Conservation (phyloP, 2,113 vertebrate species). For the Bujurquina vittata region DNA sequence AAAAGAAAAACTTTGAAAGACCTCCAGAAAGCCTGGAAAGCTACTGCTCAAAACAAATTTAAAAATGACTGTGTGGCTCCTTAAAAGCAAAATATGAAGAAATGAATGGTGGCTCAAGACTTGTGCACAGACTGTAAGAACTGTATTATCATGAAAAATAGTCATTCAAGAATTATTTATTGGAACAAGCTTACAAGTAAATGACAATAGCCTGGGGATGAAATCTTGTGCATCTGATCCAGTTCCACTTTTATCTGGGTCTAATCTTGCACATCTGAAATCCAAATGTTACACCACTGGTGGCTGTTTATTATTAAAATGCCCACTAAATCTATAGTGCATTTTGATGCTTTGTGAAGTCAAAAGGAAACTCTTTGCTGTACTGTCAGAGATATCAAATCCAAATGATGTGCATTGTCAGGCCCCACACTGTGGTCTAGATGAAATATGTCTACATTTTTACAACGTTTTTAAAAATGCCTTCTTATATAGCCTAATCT, state of each 20-base stretch:
- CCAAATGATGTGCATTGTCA: neutral
- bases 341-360: neutral
- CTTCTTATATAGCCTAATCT: neutral
- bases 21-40: no score
- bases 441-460: neutral
- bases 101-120: no score
- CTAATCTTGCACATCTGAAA: neutral
- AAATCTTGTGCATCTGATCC: accelerated
- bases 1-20: no score
- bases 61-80: no score
- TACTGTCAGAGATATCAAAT: neutral
- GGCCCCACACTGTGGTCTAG: neutral
- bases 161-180: accelerated
- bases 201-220: neutral
- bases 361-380: neutral
- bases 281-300: neutral
- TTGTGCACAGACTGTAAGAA: no score
- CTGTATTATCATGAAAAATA: no score
- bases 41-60: no score
- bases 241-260: neutral
- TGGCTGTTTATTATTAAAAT: neutral
- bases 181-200: neutral
- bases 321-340: accelerated
- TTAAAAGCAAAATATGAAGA: no score
- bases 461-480: neutral